Percentiles rank a stretch among this genome's conserved stretches.
These are phyloP conservation scores for Pilophorus perplexus DNA, from an alignment of 2,888 invertebrate genomes.

Conservation along the genomic window DNA sequence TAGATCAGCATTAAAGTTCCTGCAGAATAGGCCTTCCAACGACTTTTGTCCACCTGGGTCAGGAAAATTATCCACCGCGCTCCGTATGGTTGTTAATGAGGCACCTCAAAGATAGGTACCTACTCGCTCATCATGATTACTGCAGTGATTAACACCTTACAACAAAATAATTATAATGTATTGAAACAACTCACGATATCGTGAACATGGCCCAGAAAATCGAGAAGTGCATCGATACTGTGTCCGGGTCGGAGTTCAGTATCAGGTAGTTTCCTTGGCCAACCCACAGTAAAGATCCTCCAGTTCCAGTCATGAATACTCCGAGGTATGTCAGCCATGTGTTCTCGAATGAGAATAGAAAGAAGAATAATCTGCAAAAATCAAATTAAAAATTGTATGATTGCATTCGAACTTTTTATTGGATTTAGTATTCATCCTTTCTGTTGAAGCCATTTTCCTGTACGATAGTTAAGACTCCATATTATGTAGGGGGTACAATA, in stretches of 20 bases:
- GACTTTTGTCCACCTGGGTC: no score
- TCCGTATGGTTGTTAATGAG: neutral
- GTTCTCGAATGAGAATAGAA: slow-evolving; percentile 44
- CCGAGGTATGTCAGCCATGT: slow-evolving; percentile 47
- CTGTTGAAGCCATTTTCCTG: neutral
- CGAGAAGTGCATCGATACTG: slow-evolving; percentile 46
- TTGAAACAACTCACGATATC: slow-evolving; percentile 43
- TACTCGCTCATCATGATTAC: neutral
- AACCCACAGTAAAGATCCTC: slow-evolving; percentile 47
- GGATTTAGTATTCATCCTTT: neutral
- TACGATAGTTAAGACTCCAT: neutral
- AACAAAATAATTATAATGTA: neutral
- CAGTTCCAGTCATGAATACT: slow-evolving; percentile 44
- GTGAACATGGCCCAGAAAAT: slow-evolving; percentile 47
- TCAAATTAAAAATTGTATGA: neutral
- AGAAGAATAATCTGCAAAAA: slow-evolving; percentile 44
- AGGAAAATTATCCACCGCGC: no score
- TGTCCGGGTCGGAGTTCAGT: slow-evolving; percentile 42
- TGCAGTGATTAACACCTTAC: neutral
- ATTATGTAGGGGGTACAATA: no score
- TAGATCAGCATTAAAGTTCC: no score
- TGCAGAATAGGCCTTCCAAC: no score
- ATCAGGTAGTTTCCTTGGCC: slow-evolving; percentile 47
- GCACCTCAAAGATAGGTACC: neutral
- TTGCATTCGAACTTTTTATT: neutral